Evolutionary conservation across 2,888 invertebrate species (phyloP).

Genomic region (Eupeodes luniger): DNA sequence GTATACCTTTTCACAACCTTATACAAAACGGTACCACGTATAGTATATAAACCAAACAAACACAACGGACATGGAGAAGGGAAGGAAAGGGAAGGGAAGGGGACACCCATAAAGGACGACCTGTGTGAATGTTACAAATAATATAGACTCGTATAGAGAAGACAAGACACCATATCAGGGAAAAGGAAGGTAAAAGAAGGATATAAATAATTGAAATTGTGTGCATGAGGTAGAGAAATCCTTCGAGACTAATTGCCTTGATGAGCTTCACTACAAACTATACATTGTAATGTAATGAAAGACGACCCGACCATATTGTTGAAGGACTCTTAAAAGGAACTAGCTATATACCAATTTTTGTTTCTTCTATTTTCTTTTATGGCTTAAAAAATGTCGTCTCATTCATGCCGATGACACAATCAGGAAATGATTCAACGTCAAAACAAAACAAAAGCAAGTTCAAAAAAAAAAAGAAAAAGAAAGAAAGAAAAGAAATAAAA

Average conservation of each 20-base stretch:
- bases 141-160: background rate
- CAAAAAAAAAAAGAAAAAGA: background rate
- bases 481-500: background rate
- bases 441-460: constrained; percentile 32
- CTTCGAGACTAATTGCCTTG: constrained; percentile 59
- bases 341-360: too few species aligned
- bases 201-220: constrained; percentile 53
- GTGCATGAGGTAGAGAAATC: constrained; percentile 47
- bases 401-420: constrained; percentile 37
- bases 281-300: constrained; percentile 12
- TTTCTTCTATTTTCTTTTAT: background rate
- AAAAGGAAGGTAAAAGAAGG: background rate
- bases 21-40: background rate
- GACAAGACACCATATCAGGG: background rate
- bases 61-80: background rate
- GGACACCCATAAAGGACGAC: constrained; percentile 38
- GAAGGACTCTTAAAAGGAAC: background rate
- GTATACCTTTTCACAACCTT: background rate
- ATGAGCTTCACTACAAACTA: constrained; percentile 35
- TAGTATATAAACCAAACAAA: background rate
- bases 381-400: background rate
- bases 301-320: constrained; percentile 30
- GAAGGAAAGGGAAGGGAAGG: background rate
- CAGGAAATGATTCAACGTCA: constrained; percentile 50
- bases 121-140: constrained; percentile 47